phyloP scores from a whole-genome alignment of 2,888 invertebrate genomes.

The Ligdia adustata region DNA sequence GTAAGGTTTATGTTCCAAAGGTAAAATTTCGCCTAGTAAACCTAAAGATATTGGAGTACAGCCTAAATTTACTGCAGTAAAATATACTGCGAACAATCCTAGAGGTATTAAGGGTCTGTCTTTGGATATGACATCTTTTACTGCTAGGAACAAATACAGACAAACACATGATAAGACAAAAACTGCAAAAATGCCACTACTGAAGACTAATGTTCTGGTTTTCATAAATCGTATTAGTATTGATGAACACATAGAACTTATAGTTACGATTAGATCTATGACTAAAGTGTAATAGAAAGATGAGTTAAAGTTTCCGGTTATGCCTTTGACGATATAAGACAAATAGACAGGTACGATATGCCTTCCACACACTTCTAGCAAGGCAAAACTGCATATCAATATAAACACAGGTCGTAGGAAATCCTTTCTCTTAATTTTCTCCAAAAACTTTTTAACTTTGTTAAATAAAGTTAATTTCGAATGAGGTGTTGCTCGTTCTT shows the following conservation, averaged over 20 bases:
- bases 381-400: constrained; percentile 34
- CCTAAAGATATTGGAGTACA: constrained; percentile 62
- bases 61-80: constrained; percentile 50
- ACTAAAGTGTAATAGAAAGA: constrained; percentile 43
- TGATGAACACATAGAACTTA: constrained; percentile 35
- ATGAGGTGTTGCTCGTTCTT: background rate
- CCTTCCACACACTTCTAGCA: constrained; percentile 46
- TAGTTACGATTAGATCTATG: constrained; percentile 43
- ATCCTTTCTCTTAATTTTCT: constrained; percentile 35
- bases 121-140: constrained; percentile 1
- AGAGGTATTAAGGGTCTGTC: constrained; percentile 2
- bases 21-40: constrained; percentile 63
- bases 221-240: constrained; percentile 36
- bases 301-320: constrained; percentile 34
- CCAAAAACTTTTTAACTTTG: background rate
- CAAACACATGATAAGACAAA: constrained; percentile 37
- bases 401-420: constrained; percentile 42
- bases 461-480: background rate
- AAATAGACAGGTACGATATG: constrained; percentile 51
- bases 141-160: constrained; percentile 33
- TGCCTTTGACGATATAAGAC: constrained; percentile 43
- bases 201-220: constrained; percentile 46
- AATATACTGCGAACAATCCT: constrained; percentile 8
- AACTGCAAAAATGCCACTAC: constrained; percentile 40
- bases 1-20: constrained; percentile 54